A percentile compares a stretch with the other conserved stretches of the same genome.
Evolutionary conservation across 2,113 vertebrate species (phyloP).

Genomic region (Sylvietta virens): DNA sequence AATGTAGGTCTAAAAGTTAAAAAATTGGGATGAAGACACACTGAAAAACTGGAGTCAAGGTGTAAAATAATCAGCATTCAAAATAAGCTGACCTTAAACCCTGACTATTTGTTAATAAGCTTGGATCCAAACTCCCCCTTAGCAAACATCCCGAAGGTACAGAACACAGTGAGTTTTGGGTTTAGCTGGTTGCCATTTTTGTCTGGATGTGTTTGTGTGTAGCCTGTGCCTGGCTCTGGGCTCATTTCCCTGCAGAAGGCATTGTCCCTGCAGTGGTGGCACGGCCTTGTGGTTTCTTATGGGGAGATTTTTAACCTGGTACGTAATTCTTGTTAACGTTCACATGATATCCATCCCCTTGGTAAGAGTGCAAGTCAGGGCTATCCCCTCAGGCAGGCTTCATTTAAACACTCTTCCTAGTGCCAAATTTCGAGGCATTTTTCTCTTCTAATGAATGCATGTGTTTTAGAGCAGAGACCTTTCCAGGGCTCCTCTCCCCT

Average conservation of each 20-base stretch:
- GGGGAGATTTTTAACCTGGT: neutral
- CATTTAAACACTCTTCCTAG: conserved; percentile 15
- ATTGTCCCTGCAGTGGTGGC: neutral
- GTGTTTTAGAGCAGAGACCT: conserved; percentile 15
- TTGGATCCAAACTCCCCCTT: neutral
- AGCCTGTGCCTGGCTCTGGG: neutral
- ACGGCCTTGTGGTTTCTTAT: neutral
- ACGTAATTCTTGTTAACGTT: conserved; percentile 18
- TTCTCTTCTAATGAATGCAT: conserved; percentile 43
- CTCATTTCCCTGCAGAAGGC: neutral
- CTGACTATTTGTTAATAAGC: neutral
- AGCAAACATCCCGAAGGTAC: neutral
- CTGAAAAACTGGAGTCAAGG: neutral
- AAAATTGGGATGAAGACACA: neutral
- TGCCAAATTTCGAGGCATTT: conserved; percentile 50
- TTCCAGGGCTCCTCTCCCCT: neutral
- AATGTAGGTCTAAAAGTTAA: neutral
- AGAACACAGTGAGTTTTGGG: rapidly evolving
- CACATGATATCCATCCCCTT: conserved; percentile 24
- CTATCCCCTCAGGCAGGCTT: conserved; percentile 45
- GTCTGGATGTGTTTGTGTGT: neutral
- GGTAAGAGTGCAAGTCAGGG: conserved; percentile 42
- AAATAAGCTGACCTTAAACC: neutral
- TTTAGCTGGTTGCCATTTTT: rapidly evolving
- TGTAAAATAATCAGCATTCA: neutral